Percentiles rank a stretch among this genome's conserved stretches.
Evolutionary conservation across 2,113 vertebrate genomes (phyloP).

Genomic region (Mormyrus iriodes): DNA sequence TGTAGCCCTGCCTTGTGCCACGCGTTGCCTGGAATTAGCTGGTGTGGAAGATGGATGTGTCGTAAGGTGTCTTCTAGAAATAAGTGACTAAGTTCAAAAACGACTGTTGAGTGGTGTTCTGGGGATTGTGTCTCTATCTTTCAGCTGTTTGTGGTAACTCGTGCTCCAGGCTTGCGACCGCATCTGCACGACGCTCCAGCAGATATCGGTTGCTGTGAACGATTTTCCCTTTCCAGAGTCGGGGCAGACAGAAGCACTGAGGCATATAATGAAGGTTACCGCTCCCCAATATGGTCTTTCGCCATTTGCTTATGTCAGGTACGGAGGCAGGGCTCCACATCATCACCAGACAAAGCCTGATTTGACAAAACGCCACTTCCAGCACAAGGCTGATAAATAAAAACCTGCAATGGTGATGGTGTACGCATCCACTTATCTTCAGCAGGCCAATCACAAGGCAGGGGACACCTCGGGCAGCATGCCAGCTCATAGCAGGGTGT

Average conservation of each 20-base stretch:
- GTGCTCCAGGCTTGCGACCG: background rate
- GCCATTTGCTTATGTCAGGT: constrained; percentile 28
- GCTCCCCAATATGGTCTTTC: constrained; percentile 11
- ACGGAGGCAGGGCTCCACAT: background rate
- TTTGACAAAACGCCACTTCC: background rate
- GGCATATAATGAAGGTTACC: constrained; percentile 63
- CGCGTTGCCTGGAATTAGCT: background rate
- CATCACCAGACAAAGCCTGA: background rate
- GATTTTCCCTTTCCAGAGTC: constrained; percentile 27
- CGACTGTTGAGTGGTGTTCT: background rate
- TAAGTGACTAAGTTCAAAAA: background rate
- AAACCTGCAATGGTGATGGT: background rate
- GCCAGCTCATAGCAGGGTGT: background rate
- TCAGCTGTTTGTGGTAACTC: background rate
- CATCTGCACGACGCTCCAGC: background rate
- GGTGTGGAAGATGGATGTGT: background rate
- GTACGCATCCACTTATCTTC: background rate
- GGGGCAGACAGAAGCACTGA: constrained; percentile 40
- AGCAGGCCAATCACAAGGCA: background rate
- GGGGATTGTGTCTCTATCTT: background rate
- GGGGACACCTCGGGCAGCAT: background rate
- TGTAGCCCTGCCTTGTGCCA: background rate
- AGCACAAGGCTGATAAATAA: background rate
- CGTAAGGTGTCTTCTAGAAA: background rate
- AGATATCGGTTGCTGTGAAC: constrained; percentile 21